These are phyloP conservation scores for Leptinotarsa defecta DNA, from an alignment of 1,140 invertebrate genomes.

Conservation along the genomic window DNA sequence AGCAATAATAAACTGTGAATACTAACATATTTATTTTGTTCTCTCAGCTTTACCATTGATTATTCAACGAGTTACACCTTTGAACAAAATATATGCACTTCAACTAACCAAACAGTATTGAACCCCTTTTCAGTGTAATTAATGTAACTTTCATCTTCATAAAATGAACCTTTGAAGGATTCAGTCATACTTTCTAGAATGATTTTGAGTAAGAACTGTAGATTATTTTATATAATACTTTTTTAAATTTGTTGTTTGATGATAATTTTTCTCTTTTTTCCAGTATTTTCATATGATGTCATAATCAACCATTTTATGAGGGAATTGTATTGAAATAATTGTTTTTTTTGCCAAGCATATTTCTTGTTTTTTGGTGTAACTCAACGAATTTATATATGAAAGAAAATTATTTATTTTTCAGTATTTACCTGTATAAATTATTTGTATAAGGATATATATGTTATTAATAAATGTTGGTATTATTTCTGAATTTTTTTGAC, in stretches of 20 bases:
- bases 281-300: too few relatives aligned
- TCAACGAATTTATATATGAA: slow-evolving; percentile 31
- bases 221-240: too few relatives aligned
- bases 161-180: too few relatives aligned
- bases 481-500: neutral
- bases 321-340: too few relatives aligned
- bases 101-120: neutral
- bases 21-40: slow-evolving; percentile 22
- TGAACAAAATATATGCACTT: neutral
- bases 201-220: too few relatives aligned
- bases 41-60: slow-evolving; percentile 15
- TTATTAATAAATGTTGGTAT: slow-evolving; percentile 43
- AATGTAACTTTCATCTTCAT: neutral
- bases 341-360: too few relatives aligned
- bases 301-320: too few relatives aligned
- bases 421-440: slow-evolving; percentile 29
- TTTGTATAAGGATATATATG: slow-evolving; percentile 34
- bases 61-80: slow-evolving; percentile 13
- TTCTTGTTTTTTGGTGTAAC: too few relatives aligned
- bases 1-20: slow-evolving; percentile 31
- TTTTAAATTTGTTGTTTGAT: too few relatives aligned
- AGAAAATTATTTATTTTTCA: slow-evolving; percentile 32
- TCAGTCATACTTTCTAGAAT: too few relatives aligned
- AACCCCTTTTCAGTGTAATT: neutral
- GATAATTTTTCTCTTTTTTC: too few relatives aligned